Base-by-base conservation (phyloP, 2,113 vertebrate species). In the Struthidea cinerea region DNA sequence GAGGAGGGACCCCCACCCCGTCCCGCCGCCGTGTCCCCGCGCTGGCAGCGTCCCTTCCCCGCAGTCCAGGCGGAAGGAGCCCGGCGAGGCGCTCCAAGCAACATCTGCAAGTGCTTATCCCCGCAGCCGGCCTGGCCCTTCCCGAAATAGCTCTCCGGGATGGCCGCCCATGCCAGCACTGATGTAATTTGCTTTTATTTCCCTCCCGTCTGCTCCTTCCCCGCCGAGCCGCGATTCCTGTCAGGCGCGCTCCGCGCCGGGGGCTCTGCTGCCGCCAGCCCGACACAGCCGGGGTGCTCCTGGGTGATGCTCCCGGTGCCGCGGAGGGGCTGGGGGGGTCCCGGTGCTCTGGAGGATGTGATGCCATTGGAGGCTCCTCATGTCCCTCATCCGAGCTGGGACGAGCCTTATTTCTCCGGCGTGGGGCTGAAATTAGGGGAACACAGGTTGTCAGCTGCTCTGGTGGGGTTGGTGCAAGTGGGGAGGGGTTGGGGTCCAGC, bases 151-250 rank as follows among this genome's bases (percentile, higher is more conserved):
- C 97, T 95, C 37, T 11, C 89, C 3, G 70, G 80, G 65, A 92
- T 93, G 96, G 91, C 95, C 97, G 97, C 79, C 94, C 75, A 1
- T 94, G 84, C 97, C 86, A 94, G 87, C 94, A n/a, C 91, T 98
- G 97, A 98, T 96, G 97, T 97, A 96, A 98, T 93, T 96, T 96
- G 96, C 96, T 97, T 95, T 94, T 88, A 86, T 95, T 95, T 97
- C 95, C 94, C 97, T 96, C 95, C 91, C 81, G 87, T 81, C 49
- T 50, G 70, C n/a, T 57, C 83, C 69, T 55, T 95, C 90, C 79
- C 50, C 3, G 27, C 87, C 41, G 39, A 93, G 86, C 84, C 60
- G 2, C 35, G 9, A 49, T 46, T 85, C 90, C 39, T 87, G 27
- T 85, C 85, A 88, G 78, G 74, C 46, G 4, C 7, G 23, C 63